phyloP scores from a whole-genome alignment of 2,888 invertebrate species.

The Leucophora obtusa region DNA sequence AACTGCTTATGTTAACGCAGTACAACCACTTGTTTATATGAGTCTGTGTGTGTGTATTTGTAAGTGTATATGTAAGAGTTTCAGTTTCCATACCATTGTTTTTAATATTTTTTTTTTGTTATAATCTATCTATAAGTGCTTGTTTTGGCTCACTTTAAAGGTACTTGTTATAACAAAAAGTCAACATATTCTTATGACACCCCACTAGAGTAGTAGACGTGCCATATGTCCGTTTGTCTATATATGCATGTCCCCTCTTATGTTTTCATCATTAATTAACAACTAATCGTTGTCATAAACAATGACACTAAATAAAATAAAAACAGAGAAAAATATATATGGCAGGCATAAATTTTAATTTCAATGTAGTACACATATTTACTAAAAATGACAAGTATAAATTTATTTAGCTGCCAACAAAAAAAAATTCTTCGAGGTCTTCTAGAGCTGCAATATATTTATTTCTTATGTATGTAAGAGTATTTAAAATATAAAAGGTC shows the following conservation, averaged over 20 bases:
- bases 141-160: conserved; percentile 52
- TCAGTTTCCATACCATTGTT: not conserved
- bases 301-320: conserved; percentile 15
- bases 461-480: too few species aligned
- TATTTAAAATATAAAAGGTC: not conserved
- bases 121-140: conserved; percentile 55
- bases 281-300: conserved; percentile 43
- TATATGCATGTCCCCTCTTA: conserved; percentile 1
- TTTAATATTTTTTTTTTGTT: conserved; percentile 11
- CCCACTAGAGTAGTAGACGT: not conserved
- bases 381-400: not conserved
- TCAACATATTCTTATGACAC: conserved; percentile 49
- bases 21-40: conserved; percentile 1
- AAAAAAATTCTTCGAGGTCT: not conserved
- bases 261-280: conserved; percentile 51
- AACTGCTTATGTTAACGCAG: conserved; percentile 41
- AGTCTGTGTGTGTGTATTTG: not conserved
- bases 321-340: conserved; percentile 15
- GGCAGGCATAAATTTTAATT: conserved; percentile 43
- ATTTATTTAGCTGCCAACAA: not conserved
- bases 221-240: not conserved
- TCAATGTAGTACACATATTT: conserved; percentile 1
- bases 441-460: not conserved
- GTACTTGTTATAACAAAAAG: conserved; percentile 53
- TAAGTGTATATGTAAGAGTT: not conserved